Base-by-base conservation (phyloP, 2,888 invertebrate genomes). In the Nipponacmea schrenckii region DNA sequence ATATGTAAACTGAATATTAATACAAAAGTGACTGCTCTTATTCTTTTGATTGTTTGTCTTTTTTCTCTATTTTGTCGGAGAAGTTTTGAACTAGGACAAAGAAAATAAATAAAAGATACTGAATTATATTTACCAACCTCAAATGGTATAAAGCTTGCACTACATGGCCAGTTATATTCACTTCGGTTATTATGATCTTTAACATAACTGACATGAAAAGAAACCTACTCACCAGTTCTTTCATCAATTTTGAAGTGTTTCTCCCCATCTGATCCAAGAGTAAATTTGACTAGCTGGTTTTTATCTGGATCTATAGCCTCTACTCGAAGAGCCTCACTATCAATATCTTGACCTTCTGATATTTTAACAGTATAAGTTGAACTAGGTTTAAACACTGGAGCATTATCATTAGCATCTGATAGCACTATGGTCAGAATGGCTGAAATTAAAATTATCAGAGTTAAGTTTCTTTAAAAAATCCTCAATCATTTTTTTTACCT, bases 331-430 rank as follows among this genome's bases (percentile, higher is more conserved):
- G 84, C 80, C 46, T 80, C 80, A 2, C 82, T 77, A 46, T 75
- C 69, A 17, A 77, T 45, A 20, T 76, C 78, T 24, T 80, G 73
- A 0, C 81, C 80, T 72, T 85, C 85, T 0, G 82, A 82, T 27
- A 84, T 77, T 66, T 77, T 79, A 20, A 80, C 75, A 31, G 56
- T 74, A 74, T 82, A 85, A 7, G 68, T 64, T 14, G 74, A 62
- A 17, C 77, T 79, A 3, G 81, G 82, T 31, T 73, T 24, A 67
- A 86, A 86, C 20, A 68, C 67, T 4, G 86, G 86, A n/a, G 78
- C 64, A 71, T 86, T 84, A 74, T 86, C 86, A 77, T 86, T 86
- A 74, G 77, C 77, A 70, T 86, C 86, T 20, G 68, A 17, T 14
- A 86, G 67, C 2, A 79, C 80, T 3, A 86, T 73, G 17, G 79